Conservation (phyloP, 2,888 invertebrate species). For the Torymus texanus region DNA sequence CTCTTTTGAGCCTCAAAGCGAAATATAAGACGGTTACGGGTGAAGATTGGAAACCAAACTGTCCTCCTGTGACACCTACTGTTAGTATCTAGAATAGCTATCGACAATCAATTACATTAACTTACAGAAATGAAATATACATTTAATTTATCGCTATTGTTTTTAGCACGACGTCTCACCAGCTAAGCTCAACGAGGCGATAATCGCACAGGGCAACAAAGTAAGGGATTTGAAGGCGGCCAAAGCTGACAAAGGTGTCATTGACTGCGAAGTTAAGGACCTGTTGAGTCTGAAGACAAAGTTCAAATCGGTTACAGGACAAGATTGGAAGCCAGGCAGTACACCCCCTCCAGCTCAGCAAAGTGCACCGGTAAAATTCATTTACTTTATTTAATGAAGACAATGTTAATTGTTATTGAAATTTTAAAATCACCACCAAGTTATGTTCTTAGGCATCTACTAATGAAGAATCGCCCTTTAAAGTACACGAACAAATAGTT, state of each 20-base stretch:
- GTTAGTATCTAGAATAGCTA: conserved; percentile 2
- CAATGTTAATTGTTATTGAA: no score
- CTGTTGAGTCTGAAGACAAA: conserved; percentile 75
- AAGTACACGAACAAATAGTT: conserved; percentile 74
- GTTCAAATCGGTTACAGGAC: conserved; percentile 76
- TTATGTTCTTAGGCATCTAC: conserved; percentile 25
- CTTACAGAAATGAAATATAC: no score
- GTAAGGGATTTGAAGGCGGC: conserved; percentile 65
- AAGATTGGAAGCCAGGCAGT: conserved; percentile 71
- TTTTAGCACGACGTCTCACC: conserved; percentile 56
- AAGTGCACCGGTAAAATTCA: neutral
- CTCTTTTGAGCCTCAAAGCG: conserved; percentile 75
- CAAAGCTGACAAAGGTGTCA: conserved; percentile 65
- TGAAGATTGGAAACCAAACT: conserved; percentile 71
- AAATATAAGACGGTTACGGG: conserved; percentile 76
- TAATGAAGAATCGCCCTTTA: conserved; percentile 67
- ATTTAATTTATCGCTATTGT: no score
- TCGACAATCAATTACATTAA: no score
- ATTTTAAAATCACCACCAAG: no score
- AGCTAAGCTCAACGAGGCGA: conserved; percentile 72
- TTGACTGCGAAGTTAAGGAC: conserved; percentile 79
- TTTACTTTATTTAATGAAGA: no score
- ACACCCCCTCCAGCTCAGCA: conserved; percentile 60
- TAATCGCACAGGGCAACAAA: conserved; percentile 74
- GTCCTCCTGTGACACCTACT: conserved; percentile 11